Percentiles rank a stretch among this genome's conserved stretches.
Evolutionary conservation across 2,888 invertebrate genomes (phyloP).

Genomic region (Venusia cambrica): DNA sequence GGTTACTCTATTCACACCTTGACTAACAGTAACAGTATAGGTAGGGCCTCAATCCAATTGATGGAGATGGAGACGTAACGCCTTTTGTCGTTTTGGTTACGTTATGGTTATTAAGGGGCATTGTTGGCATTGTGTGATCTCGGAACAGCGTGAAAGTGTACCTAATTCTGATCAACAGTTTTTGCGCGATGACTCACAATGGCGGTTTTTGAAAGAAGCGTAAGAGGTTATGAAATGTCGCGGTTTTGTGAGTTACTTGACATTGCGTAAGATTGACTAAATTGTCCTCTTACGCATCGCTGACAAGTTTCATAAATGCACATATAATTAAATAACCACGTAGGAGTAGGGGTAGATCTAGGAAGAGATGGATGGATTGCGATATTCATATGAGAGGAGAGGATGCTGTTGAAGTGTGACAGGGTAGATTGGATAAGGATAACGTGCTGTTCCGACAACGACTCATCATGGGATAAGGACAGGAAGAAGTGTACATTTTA

Average conservation of each 20-base stretch:
- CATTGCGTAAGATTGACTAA: slow-evolving; percentile 21
- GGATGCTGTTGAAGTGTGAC: no score
- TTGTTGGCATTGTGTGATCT: slow-evolving; percentile 22
- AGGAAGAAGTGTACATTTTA: no score
- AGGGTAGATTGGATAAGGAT: no score
- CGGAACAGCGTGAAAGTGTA: slow-evolving; percentile 30
- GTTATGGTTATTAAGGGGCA: slow-evolving; percentile 35
- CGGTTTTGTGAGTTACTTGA: slow-evolving; percentile 14
- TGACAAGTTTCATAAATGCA: slow-evolving; percentile 7
- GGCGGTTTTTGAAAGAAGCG: slow-evolving; percentile 19
- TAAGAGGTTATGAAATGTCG: slow-evolving; percentile 22
- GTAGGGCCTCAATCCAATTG: no score
- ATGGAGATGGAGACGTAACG: slow-evolving; percentile 35
- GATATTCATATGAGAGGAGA: no score
- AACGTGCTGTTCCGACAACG: no score
- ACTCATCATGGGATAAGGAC: no score
- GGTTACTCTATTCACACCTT: no score
- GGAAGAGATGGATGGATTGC: no score
- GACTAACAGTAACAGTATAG: no score
- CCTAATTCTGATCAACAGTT: slow-evolving; percentile 28
- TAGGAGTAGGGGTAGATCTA: no score
- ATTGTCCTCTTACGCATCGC: slow-evolving; percentile 10
- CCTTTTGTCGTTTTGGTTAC: slow-evolving; percentile 33
- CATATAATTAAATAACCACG: no score
- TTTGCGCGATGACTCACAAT: slow-evolving; percentile 23